These are phyloP conservation scores for Diloba caeruleocephala DNA, from an alignment of 2,888 invertebrate species.

Conservation along the genomic window DNA sequence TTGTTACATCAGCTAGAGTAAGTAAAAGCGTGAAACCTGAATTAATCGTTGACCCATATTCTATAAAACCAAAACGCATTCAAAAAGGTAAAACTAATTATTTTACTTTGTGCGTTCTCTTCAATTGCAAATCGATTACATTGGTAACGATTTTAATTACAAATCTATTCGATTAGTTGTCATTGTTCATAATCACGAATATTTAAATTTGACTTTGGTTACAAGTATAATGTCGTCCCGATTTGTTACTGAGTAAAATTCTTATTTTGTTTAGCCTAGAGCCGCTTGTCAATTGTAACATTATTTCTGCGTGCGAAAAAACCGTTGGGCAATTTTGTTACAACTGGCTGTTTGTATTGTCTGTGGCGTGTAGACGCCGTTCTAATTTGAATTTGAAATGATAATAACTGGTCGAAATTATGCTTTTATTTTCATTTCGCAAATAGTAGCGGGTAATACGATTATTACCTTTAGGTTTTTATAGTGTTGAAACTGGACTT, in stretches of 20 bases:
- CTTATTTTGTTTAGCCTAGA: conserved; percentile 39
- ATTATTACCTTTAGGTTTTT: conserved; percentile 12
- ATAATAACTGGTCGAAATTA: conserved; percentile 49
- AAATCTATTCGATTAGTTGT: conserved; percentile 45
- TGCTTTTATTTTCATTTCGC: conserved; percentile 34
- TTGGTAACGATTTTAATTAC: conserved; percentile 44
- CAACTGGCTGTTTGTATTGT: conserved; percentile 72
- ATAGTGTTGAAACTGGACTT: conserved; percentile 18
- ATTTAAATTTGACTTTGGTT: conserved; percentile 13
- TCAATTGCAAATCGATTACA: conserved; percentile 43
- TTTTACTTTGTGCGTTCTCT: conserved; percentile 3
- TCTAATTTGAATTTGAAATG: conserved; percentile 77
- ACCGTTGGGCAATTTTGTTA: conserved; percentile 74
- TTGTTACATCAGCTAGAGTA: conserved; percentile 28
- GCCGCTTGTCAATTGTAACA: conserved; percentile 52
- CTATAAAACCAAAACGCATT: conserved; percentile 39
- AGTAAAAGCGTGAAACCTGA: conserved; percentile 34
- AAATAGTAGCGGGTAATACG: conserved; percentile 13
- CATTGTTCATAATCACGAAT: conserved; percentile 36
- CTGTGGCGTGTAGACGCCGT: conserved; percentile 63
- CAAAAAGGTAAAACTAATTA: conserved; percentile 28
- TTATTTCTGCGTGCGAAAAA: conserved; percentile 76
- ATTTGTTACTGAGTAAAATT: conserved; percentile 13
- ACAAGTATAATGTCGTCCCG: neutral
- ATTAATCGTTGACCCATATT: conserved; percentile 20